phyloP scores from a whole-genome alignment of 2,113 vertebrate species.

The Isurus oxyrinchus region DNA sequence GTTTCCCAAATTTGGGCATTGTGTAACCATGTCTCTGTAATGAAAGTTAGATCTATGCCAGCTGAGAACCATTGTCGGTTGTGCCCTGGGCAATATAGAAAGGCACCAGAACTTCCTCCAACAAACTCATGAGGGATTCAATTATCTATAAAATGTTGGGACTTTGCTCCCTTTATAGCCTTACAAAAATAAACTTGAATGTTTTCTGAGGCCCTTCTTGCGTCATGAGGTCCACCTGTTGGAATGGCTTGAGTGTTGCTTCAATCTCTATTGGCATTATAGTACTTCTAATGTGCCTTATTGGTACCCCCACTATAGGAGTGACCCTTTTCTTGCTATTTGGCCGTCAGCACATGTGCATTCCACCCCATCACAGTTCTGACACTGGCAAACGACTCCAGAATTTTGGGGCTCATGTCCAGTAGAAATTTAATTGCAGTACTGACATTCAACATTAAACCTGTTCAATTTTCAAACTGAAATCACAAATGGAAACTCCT shows the following conservation, averaged over 20 bases:
- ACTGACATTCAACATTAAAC: not conserved
- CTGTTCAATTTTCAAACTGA: not conserved
- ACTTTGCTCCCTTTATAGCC: not conserved
- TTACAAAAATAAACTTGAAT: not conserved
- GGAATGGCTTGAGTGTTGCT: not conserved
- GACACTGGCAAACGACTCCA: not conserved
- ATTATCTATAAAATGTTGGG: not conserved
- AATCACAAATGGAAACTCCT: not conserved
- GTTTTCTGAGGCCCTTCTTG: not conserved
- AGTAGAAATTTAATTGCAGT: not conserved
- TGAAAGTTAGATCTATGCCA: not conserved
- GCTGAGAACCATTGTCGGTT: not conserved
- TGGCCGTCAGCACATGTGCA: not conserved
- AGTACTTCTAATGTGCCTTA: not conserved
- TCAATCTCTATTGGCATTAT: not conserved
- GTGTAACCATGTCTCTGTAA: not conserved
- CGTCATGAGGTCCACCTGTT: not conserved
- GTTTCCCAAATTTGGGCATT: not conserved
- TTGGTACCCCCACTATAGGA: not conserved
- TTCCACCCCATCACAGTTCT: not conserved
- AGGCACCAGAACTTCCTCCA: not conserved
- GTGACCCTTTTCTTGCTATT: not conserved
- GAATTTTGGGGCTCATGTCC: not conserved
- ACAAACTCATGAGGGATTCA: not conserved
- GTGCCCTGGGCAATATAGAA: not conserved